These are phyloP conservation scores for Allenopithecus nigroviridis DNA, from an alignment of 2,797 vertebrate genomes.

Conservation along the genomic window DNA sequence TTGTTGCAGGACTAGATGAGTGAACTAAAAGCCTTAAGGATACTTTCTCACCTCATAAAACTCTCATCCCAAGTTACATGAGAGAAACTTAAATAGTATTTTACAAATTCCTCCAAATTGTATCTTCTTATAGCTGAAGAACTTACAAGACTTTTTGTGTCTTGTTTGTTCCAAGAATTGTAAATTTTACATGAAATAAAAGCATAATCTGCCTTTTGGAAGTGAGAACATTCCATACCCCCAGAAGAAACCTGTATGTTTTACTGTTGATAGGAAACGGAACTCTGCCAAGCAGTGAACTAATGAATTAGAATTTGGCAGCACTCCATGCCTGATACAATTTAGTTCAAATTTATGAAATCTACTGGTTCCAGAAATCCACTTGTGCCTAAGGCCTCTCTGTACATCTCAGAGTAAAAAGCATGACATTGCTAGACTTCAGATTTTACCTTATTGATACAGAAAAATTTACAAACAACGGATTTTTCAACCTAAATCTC, in stretches of 20 bases:
- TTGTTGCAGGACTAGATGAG: background rate
- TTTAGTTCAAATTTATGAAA: conserved; percentile 81
- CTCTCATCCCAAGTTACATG: background rate
- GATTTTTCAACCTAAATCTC: background rate
- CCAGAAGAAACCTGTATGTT: conserved; percentile 68
- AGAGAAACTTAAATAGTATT: background rate
- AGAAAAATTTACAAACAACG: conserved; percentile 48
- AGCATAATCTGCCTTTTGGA: conserved; percentile 49
- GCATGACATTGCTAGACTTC: conserved; percentile 38
- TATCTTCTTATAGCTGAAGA: conserved; percentile 15
- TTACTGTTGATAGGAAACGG: conserved; percentile 65
- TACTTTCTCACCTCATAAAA: background rate
- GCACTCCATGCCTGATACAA: conserved; percentile 60
- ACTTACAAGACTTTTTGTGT: background rate
- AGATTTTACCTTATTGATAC: conserved; percentile 54
- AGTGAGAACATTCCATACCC: conserved; percentile 12
- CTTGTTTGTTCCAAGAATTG: conserved; percentile 46
- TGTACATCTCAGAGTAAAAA: conserved; percentile 48
- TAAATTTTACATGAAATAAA: conserved; percentile 56
- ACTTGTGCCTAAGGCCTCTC: conserved; percentile 59
- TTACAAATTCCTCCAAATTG: background rate
- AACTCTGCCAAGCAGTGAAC: conserved; percentile 70
- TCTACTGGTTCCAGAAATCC: conserved; percentile 63
- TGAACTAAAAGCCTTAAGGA: background rate
- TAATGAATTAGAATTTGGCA: conserved; percentile 79